Conservation (phyloP, 2,797 vertebrate species). For the Ispidina lecontei region DNA sequence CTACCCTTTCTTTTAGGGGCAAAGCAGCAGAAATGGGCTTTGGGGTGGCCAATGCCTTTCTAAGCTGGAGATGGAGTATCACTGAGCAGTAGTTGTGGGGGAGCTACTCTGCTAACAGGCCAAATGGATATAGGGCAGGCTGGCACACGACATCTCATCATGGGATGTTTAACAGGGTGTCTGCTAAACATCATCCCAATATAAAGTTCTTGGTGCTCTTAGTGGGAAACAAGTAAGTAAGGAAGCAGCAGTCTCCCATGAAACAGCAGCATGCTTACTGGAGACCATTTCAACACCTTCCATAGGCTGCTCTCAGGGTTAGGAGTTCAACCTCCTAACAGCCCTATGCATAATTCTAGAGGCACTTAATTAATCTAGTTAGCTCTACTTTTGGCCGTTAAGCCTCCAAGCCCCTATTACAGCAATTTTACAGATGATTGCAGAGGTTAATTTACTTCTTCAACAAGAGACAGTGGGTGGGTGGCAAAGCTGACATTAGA, state of each 20-base stretch:
- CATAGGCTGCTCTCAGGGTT: not conserved
- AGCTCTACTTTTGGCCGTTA: slow-evolving; percentile 17
- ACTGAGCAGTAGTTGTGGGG: not conserved
- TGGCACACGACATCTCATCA: not conserved
- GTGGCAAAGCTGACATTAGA: slow-evolving; percentile 3
- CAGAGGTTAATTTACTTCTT: slow-evolving; percentile 60
- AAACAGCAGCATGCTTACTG: not conserved
- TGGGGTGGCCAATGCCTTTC: rapidly evolving
- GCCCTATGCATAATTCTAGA: not conserved
- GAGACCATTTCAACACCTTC: not conserved
- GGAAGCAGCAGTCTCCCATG: not conserved
- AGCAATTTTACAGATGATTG: slow-evolving; percentile 60
- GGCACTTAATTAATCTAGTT: slow-evolving; percentile 42
- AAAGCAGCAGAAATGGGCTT: not conserved
- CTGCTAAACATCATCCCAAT: not conserved
- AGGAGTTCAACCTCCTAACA: not conserved
- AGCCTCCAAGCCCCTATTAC: not conserved
- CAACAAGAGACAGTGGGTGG: slow-evolving; percentile 3
- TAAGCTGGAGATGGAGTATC: not conserved
- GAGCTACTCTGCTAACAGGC: not conserved
- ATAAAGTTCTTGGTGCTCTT: not conserved
- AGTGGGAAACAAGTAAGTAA: not conserved
- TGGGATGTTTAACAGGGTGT: not conserved
- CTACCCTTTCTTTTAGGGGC: not conserved
- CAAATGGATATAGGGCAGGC: not conserved